phyloP scores from a whole-genome alignment of 2,888 invertebrate genomes.

The Parnassius orleans region DNA sequence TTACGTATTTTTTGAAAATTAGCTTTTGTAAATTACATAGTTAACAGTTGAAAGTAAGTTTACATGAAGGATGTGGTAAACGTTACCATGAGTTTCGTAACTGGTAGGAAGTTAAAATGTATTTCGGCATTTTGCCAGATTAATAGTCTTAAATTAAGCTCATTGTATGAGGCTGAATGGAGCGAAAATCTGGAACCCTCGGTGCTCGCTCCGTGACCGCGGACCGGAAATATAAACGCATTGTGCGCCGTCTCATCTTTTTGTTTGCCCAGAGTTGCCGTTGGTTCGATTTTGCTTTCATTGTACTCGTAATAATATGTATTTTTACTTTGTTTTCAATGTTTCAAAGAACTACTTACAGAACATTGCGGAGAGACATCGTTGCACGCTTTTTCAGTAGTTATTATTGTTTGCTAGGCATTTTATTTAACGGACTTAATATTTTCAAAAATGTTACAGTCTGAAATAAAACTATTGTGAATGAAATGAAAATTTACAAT shows the following conservation, averaged over 20 bases:
- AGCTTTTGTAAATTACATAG: too few relatives aligned
- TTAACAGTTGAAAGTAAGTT: too few relatives aligned
- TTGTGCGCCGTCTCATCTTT: constrained; percentile 60
- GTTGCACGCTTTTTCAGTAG: not conserved
- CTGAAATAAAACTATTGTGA: too few relatives aligned
- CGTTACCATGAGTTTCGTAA: not conserved
- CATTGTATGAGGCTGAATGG: constrained; percentile 46
- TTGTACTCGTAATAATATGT: constrained; percentile 30
- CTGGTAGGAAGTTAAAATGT: constrained; percentile 14
- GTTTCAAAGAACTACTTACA: constrained; percentile 15
- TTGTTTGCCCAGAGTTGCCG: constrained; percentile 46
- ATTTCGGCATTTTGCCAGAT: constrained; percentile 29
- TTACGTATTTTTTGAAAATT: too few relatives aligned
- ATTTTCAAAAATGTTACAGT: too few relatives aligned
- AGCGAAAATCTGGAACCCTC: constrained; percentile 40
- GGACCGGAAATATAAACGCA: constrained; percentile 66
- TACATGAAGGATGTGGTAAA: too few relatives aligned
- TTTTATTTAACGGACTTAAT: too few relatives aligned
- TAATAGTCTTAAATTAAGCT: constrained; percentile 33
- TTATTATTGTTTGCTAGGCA: too few relatives aligned
- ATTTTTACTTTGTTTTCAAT: constrained; percentile 27
- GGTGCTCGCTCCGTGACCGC: constrained; percentile 35
- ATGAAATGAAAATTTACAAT: too few relatives aligned
- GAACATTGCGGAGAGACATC: not conserved
- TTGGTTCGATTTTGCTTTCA: constrained; percentile 38